Percentiles rank a stretch among this genome's conserved stretches.
Evolutionary conservation across 2,113 vertebrate species (phyloP).

Genomic region (Antidorcas marsupialis): DNA sequence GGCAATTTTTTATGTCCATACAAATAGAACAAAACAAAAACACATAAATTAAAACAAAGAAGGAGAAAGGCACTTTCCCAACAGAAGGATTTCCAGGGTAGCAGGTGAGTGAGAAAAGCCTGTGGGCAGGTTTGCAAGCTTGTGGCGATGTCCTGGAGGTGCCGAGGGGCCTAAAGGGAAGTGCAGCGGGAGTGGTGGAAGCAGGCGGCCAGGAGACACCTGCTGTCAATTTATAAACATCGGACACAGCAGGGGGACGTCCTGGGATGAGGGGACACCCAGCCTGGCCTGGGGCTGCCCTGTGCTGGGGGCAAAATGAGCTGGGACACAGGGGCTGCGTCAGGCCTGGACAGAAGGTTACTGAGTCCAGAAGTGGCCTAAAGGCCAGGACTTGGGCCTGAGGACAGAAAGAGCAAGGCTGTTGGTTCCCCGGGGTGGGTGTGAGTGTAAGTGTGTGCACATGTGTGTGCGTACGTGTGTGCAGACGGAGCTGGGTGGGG

Average conservation of each 20-base stretch:
- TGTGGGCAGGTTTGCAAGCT: background rate
- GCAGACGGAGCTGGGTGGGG: background rate
- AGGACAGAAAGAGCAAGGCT: background rate
- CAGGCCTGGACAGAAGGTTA: background rate
- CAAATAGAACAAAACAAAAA: background rate
- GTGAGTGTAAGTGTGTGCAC: background rate
- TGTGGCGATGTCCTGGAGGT: background rate
- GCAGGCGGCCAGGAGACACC: fast-evolving
- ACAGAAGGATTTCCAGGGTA: background rate
- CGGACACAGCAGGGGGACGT: background rate
- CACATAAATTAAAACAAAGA: background rate
- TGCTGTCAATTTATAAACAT: background rate
- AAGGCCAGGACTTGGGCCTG: background rate
- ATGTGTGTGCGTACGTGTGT: fast-evolving
- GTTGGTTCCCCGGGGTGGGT: no score
- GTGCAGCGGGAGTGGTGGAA: background rate
- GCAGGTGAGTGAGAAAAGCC: background rate
- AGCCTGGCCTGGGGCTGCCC: background rate
- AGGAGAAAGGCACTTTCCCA: background rate
- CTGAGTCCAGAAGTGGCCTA: background rate
- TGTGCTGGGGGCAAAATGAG: fast-evolving
- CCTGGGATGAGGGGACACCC: background rate
- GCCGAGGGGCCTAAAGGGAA: fast-evolving
- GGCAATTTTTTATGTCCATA: no score
- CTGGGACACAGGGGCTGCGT: background rate